Base-by-base conservation (phyloP, 2,888 invertebrate genomes). In the Crocallis elinguaria region DNA sequence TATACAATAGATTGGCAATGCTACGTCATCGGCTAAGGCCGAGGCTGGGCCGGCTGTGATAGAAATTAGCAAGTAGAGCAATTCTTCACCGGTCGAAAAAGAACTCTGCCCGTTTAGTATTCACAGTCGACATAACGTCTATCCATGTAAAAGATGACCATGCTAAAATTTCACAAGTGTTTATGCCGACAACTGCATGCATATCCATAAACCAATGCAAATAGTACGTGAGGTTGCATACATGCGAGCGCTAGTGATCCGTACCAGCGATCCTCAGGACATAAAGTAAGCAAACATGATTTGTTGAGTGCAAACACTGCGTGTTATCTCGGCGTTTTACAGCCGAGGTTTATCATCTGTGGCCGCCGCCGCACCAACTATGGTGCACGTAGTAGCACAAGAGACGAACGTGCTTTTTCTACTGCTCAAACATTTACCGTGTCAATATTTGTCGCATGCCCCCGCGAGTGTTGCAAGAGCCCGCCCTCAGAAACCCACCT, bases 401-500 rank as follows among this genome's bases (percentile, higher is more conserved):
- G 73, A 78, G 76, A 72, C 73, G 81, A 75, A 81, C 80, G 82
- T 82, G 88, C 82, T 79, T 80, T 75, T 79, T 73, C 71, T 78
- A 71, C 80, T 79, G 64, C 76, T 70, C 80, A 86, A 88, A 89
- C 75, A 85, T 90, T 90, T 86, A 76, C 73, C 64, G 55, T 61
- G 88, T 87, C 82, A 90, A 90, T 89, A 88, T 89, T 90, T 79
- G 84, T 75, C 76, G 73, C 75, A 75, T 78, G 86, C 76, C 67
- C 72, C 72, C 74, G 65, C 71, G 74, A 65, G 76, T 74, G 78
- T 82, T 80, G 79, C 79, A 80, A 84, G 83, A 70, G 71, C 60
- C 51, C 57, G 56, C 58, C 49, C 46, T 51, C 45, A 43, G 33
- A 23, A 23, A 13, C 30, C 27, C 23, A 33, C 9, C 41, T 46